Conservation (phyloP, 2,113 vertebrate species). For the Sylvia atricapilla region DNA sequence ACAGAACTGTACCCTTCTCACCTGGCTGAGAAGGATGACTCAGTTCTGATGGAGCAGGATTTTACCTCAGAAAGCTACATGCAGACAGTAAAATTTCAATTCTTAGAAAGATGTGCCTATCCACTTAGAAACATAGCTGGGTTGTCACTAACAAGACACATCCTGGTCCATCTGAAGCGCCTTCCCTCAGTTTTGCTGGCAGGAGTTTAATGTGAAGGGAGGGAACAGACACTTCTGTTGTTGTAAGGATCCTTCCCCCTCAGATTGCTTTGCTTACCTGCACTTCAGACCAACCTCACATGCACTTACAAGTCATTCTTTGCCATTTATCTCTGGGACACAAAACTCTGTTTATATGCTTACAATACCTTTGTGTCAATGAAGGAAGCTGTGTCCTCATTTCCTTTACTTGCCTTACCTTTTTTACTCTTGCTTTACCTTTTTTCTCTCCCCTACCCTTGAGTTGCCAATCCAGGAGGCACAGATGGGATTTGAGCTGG, state of each 20-base stretch:
- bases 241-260: background rate
- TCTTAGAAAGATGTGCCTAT: background rate
- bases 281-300: background rate
- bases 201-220: background rate
- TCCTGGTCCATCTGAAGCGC: background rate
- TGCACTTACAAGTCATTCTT: background rate
- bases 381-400: background rate
- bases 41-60: background rate
- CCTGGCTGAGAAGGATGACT: background rate
- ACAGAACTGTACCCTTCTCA: background rate
- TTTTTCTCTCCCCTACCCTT: background rate
- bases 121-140: background rate
- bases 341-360: background rate
- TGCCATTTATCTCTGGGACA: background rate
- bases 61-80: background rate
- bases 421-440: background rate
- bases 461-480: background rate
- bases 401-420: background rate
- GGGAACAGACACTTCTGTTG: background rate
- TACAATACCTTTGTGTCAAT: background rate
- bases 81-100: background rate
- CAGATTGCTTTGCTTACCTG: background rate
- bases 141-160: background rate
- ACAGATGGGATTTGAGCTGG: background rate
- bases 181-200: background rate